These are phyloP conservation scores for Parapristionchus giblindavisi DNA, from an alignment of 2,888 invertebrate genomes.

Conservation along the genomic window DNA sequence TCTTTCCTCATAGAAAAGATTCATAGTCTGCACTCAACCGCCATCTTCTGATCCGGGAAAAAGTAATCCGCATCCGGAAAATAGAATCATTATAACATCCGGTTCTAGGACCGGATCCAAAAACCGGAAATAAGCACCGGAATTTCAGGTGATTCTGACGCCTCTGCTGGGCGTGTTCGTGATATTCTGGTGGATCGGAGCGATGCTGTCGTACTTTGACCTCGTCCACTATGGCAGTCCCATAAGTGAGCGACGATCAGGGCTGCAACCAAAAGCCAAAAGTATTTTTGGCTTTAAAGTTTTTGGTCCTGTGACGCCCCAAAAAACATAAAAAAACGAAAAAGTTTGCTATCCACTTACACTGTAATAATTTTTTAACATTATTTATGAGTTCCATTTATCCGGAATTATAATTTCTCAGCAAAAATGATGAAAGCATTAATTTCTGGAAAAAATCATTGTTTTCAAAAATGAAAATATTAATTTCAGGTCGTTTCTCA, in stretches of 20 bases:
- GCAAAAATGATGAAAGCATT: no score
- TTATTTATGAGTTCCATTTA: not conserved
- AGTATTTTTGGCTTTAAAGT: not conserved
- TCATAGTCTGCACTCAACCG: no score
- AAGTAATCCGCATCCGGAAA: no score
- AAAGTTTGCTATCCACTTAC: no score
- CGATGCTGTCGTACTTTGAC: constrained; percentile 21
- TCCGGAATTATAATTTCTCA: no score
- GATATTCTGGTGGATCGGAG: constrained; percentile 32
- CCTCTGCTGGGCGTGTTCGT: constrained; percentile 15
- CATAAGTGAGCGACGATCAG: not conserved
- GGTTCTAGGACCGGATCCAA: no score
- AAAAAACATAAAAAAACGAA: no score
- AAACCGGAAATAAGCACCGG: no score
- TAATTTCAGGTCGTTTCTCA: constrained; percentile 9
- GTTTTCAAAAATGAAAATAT: not conserved
- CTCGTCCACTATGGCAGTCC: constrained; percentile 34
- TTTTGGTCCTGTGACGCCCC: no score
- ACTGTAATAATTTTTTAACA: not conserved
- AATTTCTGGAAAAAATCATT: not conserved
- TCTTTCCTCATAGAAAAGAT: no score
- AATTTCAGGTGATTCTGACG: constrained; percentile 18
- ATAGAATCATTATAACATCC: no score
- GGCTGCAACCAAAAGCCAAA: not conserved
- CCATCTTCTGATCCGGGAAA: no score